These are phyloP conservation scores for Crypturellus undulatus DNA, from an alignment of 2,113 vertebrate species.

Conservation along the genomic window DNA sequence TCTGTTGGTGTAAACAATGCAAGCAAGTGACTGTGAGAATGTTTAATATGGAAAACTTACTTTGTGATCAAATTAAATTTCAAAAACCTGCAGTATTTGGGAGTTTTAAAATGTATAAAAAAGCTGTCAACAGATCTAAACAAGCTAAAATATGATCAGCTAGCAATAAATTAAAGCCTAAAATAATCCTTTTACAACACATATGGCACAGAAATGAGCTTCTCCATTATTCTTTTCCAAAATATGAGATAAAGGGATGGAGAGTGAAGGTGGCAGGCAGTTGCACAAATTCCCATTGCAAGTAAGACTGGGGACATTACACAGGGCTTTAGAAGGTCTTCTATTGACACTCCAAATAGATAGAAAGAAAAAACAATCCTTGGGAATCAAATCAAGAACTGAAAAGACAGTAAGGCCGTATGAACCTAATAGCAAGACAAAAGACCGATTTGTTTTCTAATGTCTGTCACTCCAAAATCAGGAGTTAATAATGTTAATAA, in stretches of 20 bases:
- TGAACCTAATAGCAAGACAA: neutral
- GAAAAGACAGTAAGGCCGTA: neutral
- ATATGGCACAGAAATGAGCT: neutral
- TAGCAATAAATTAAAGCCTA: neutral
- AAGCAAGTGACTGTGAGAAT: neutral
- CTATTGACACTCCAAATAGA: neutral
- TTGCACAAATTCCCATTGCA: neutral
- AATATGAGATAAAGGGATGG: neutral
- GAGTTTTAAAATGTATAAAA: neutral
- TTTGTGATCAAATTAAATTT: neutral
- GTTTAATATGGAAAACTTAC: neutral
- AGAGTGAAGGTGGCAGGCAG: neutral
- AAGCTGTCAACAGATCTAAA: neutral
- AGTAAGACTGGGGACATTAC: neutral
- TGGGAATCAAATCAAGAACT: neutral
- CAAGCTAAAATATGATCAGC: neutral
- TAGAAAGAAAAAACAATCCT: neutral
- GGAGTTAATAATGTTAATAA: neutral
- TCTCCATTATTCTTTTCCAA: neutral
- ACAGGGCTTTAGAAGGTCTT: constrained; percentile 28
- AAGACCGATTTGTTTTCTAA: neutral
- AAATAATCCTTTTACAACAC: neutral
- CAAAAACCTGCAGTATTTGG: neutral
- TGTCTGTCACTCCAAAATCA: neutral
- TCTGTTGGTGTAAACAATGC: neutral